phyloP scores from a whole-genome alignment of 2,113 vertebrate genomes.

The Phyllopteryx taeniolatus region DNA sequence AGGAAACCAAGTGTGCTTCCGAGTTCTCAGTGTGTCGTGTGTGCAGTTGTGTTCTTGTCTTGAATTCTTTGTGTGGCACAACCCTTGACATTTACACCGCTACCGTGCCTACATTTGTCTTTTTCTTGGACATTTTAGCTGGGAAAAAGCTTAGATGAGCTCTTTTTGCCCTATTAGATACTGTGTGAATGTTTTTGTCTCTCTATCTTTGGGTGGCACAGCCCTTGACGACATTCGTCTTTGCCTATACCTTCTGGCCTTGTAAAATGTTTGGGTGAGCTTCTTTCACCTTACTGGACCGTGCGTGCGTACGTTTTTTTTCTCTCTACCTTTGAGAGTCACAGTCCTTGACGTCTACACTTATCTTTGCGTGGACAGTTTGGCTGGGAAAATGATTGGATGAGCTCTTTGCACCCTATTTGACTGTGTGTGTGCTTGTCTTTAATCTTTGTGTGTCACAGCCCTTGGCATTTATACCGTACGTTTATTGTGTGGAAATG shows the following conservation, averaged over 20 bases:
- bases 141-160: background rate
- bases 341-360: no score
- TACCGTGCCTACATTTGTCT: background rate
- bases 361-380: no score
- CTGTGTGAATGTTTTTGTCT: constrained; percentile 2
- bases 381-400: no score
- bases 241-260: background rate
- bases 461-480: no score
- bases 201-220: background rate
- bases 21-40: constrained; percentile 6
- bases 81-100: background rate
- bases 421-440: no score
- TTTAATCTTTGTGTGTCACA: no score
- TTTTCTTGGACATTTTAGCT: background rate
- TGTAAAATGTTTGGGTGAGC: no score
- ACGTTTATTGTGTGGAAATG: no score
- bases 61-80: background rate
- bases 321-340: no score
- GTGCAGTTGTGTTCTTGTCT: constrained; percentile 2
- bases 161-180: background rate
- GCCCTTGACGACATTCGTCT: background rate
- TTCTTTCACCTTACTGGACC: no score
- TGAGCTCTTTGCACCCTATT: no score
- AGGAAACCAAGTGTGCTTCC: constrained; percentile 17
- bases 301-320: no score